These are phyloP conservation scores for Danaus chrysippus DNA, from an alignment of 2,888 invertebrate genomes.

Conservation along the genomic window DNA sequence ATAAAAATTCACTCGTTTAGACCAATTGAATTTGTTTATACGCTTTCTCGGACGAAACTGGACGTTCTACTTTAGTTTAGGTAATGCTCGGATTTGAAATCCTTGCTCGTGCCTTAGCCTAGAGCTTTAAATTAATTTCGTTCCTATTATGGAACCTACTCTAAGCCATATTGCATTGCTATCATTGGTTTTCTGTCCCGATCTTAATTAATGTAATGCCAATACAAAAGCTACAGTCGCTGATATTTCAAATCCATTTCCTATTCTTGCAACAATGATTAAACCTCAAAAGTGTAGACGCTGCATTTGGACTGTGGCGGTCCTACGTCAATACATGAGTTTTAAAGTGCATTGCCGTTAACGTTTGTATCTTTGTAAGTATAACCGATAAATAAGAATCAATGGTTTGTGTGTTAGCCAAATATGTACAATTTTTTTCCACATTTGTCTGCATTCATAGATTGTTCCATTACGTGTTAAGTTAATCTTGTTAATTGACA, in stretches of 20 bases:
- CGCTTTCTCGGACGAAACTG: constrained; percentile 63
- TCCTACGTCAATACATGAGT: too few relatives aligned
- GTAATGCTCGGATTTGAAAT: constrained; percentile 40
- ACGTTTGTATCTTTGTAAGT: too few relatives aligned
- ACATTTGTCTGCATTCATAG: constrained; percentile 16
- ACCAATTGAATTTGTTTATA: constrained; percentile 73
- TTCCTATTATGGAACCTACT: constrained; percentile 14
- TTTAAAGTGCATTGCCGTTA: too few relatives aligned
- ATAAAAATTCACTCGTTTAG: constrained; percentile 69
- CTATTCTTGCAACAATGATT: too few relatives aligned
- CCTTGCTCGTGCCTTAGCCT: constrained; percentile 37
- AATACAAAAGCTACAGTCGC: neutral
- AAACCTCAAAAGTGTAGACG: too few relatives aligned
- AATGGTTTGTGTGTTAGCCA: too few relatives aligned
- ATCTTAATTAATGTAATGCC: constrained; percentile 2
- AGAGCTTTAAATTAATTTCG: constrained; percentile 18
- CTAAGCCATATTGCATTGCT: constrained; percentile 9
- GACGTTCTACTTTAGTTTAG: constrained; percentile 57
- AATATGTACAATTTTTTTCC: neutral
- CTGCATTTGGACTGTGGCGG: too few relatives aligned
- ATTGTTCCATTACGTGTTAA: constrained; percentile 37
- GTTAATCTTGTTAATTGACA: constrained; percentile 58
- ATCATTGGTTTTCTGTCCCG: constrained; percentile 12
- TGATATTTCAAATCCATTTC: too few relatives aligned
- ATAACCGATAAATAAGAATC: too few relatives aligned